Base-by-base conservation (phyloP, 2,797 vertebrate genomes). In the Phrynocephalus forsythii region DNA sequence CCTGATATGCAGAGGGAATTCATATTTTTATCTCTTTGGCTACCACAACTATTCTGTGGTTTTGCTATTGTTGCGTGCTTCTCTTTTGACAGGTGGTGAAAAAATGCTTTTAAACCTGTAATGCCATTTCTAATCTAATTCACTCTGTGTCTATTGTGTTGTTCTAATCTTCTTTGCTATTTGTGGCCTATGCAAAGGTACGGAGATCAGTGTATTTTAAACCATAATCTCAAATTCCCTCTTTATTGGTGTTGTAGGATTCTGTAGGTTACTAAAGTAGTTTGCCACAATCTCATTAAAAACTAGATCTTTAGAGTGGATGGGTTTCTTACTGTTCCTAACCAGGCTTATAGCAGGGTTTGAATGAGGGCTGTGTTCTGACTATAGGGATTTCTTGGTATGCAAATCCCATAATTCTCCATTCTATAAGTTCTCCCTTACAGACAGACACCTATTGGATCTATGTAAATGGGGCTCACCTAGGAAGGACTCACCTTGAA, bases 91-190 rank as follows among this genome's bases (percentile, higher is more conserved):
- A 48, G 71, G 24, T 84, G 28, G 13, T 48, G 67, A 0, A 1
- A 33, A 28, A 80, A 0, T 3, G 44, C 56, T 88, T 91, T 84
- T 86, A 81, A 88, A 80, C 83, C 52, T 26, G 0, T 1, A 76
- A 13, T 89, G 67, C 69, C 30, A 3, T 44, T 92, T 88, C 26
- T 85, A 52, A 1, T 44, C 87, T 90, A 68, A 2, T 83, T 79
- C 22, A 72, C 50, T 50, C 33, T 22, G 78, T n/a, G 1, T 1
- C 10, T 0, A 22, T 52, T 48, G 13, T 0, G 0, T 66, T 73
- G 26, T 71, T 83, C 72, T 83, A 15, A 18, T 60, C 90, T 86
- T 83, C 63, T 92, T 88, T 26, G 2, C 68, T 69, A 44, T 84
- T 72, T 69, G 73, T 56, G 56, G 24, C 28, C 44, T 87, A 67